Evolutionary conservation across 2,113 vertebrate species (phyloP).

Genomic region (Lonchura striata): DNA sequence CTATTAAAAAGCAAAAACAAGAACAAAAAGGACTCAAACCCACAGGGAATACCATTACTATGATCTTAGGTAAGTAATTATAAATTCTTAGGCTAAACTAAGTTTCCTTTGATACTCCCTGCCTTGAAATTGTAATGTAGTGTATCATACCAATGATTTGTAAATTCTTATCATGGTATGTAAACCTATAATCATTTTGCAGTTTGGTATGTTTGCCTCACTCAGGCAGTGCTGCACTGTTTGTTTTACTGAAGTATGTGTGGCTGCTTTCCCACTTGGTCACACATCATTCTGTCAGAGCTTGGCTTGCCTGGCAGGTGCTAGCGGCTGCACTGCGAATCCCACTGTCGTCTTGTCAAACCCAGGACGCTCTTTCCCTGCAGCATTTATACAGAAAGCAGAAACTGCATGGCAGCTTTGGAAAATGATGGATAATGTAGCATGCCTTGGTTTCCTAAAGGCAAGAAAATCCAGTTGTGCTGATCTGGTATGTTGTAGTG

Average conservation of each 20-base stretch:
- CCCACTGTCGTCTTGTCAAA: fast-evolving
- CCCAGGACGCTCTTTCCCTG: neutral
- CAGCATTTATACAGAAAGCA: neutral
- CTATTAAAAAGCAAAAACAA: neutral
- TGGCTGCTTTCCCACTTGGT: neutral
- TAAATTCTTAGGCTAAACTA: neutral
- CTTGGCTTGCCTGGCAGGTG: neutral
- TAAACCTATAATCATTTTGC: neutral
- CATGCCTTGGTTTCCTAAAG: neutral
- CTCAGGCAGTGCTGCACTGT: neutral
- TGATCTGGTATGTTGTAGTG: neutral
- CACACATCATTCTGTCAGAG: neutral
- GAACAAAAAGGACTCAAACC: neutral
- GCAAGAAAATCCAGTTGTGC: neutral
- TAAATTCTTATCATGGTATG: neutral
- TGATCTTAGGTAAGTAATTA: neutral
- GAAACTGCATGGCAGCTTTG: neutral
- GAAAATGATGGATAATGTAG: neutral
- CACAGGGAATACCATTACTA: neutral
- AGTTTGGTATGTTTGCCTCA: neutral
- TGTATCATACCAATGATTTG: neutral
- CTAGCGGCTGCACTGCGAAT: neutral
- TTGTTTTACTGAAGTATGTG: neutral
- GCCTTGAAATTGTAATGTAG: neutral
- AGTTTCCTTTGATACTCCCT: neutral